Base-by-base conservation (phyloP, 2,888 invertebrate genomes). In the Andrena trimmerana region DNA sequence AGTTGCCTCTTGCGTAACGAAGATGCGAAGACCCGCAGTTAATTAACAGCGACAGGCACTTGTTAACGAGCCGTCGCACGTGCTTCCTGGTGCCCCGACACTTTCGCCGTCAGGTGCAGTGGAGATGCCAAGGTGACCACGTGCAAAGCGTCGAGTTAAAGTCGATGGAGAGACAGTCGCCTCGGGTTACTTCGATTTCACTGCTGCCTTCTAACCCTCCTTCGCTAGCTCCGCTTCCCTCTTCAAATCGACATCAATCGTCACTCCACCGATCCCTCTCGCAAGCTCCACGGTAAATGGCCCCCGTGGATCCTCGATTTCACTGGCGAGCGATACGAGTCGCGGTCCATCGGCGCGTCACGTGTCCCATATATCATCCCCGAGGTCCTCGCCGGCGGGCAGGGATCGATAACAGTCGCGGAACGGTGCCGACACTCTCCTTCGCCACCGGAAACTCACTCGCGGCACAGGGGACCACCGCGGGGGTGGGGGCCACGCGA, bases 61-160 rank as follows among this genome's bases (percentile, higher is more conserved):
- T 71, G 85, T 79, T 82, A 77, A 85, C 73, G 67, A 85, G 75
- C 62, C 13, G 70, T 50, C 60, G 81, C 85, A 77, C 83, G 85
- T 83, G 86, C 54, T 68, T 52, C 66, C 66, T 76, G 65, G 48
- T 62, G 59, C 75, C 68, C 8, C 57, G 78, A 78, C 82, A 72
- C 75, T 78, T 65, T 52, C 71, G 60, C 75, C 69, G 48, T 78
- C 76, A 68, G 72, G 76, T 73, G 79, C 79, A 48, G 50, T 71
- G 76, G 69, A 67, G 59, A 71, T 69, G 78, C 76, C 85, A 80
- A 84, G 79, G 80, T 70, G 59, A 80, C 80, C 84, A 84, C 84
- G 84, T 84, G 84, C 74, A 70, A 70, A 83, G 74, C 80, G 54
- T 70, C 62, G 62, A 68, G 54, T 62, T 68, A 31, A 42, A 69